Base-by-base conservation (phyloP, 2,113 vertebrate species). In the Tupaia chinensis region DNA sequence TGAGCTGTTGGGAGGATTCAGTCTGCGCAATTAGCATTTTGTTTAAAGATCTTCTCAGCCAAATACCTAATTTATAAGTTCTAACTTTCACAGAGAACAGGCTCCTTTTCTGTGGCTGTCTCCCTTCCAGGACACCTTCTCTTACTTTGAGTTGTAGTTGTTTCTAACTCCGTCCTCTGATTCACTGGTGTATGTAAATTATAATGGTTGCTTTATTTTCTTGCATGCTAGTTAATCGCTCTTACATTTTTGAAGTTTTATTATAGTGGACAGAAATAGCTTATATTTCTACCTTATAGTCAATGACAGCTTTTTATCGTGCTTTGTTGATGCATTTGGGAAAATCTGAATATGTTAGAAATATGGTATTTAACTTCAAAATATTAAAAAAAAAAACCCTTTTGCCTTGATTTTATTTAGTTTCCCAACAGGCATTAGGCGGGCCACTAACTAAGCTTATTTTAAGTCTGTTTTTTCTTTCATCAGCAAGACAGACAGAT, bases 171-270 rank as follows among this genome's bases (percentile, higher is more conserved):
- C 91, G 63, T 93, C 22, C 14, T 80, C 14, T 80, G 65, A 53
- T 63, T 17, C 12, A 54, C 17, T 81, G 69, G 17, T 87, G 9
- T 73, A 61, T 87, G 82, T 65, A 56, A 93, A 66, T 73, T 66
- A 68, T 29, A 83, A 6, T 66, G 27, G 23, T 60, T 60, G 23
- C 60, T n/a, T 69, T 17, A 68, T 92, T 73, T 90, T 81, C 58
- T 77, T 92, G 5, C 29, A 94, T 81, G 32, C 66, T 87, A 34
- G 7, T 82, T 78, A 53, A 56, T 86, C 91, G n/a, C 80, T 66
- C 20, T 77, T 87, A 34, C 56, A 3, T 78, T 96, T 97, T 87
- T 73, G 29, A 89, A 94, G 29, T 87, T 96, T 82, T 74, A 77
- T n/a, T 87, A 27, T 74, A 92, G 86, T 79, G 72, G 4, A 20